Base-by-base conservation (phyloP, 1,140 invertebrate species). In the Drosophila serrata region DNA sequence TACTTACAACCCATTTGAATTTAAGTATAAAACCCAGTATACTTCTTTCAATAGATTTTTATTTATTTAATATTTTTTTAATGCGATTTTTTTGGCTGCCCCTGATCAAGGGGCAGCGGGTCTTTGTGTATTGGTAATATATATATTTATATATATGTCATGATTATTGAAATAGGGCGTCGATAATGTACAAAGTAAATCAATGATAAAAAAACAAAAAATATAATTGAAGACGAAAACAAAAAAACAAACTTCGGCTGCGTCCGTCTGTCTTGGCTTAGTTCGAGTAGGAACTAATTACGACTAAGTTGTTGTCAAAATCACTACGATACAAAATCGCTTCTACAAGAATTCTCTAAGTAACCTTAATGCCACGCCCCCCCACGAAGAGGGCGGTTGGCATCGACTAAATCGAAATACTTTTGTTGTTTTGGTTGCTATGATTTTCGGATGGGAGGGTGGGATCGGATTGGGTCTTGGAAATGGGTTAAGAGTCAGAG, bases 321-420 rank as follows among this genome's bases (percentile, higher is more conserved):
- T 88, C 84, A 88, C 84, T 90, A 81, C 77, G 67, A 80, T 90
- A 84, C 80, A 76, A 88, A 90, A 88, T 88, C 85, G 82, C 84
- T 74, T 88, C 69, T 81, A 84, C 68, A 84, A 84, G 65, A 88
- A 88, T 78, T 87, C 76, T 86, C 84, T 87, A 87, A 82, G 75
- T 80, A 77, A 74, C 61, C 76, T 79, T 77, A 60, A 81, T 88
- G 85, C 85, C 82, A 79, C 70, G 55, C 49, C 39, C 60, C n/a
- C 49, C 11, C n/a, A n/a, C n/a, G n/a, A 6, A 24, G 31, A 19
- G 53, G 53, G 76, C 76, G 45, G 45, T 57, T 11, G 84, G 82
- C 82, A 84, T 51, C 68, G 73, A 88, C 65, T 88, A 88, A 88
- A 84, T 76, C 73, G 75, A 79, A 86, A 86, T 86, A 86, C 82